Evolutionary conservation across 2,888 invertebrate species (phyloP).

Genomic region (Drosophila cognata): DNA sequence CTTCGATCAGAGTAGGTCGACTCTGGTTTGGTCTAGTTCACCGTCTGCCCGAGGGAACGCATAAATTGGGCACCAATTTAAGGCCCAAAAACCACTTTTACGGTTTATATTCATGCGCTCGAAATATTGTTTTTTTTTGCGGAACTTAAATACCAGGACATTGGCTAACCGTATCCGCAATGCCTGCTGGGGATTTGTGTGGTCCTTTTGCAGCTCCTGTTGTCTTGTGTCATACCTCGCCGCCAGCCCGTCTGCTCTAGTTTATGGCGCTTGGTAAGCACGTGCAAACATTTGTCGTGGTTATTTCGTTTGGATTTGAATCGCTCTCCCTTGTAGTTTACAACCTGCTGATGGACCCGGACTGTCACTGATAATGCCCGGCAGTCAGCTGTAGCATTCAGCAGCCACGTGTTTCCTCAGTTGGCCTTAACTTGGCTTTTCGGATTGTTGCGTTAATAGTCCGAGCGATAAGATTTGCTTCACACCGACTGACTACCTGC

Average conservation of each 20-base stretch:
- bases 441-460: conserved; percentile 73
- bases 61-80: conserved; percentile 81
- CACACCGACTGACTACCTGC: conserved; percentile 28
- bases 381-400: conserved; percentile 43
- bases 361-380: conserved; percentile 66
- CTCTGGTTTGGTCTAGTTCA: conserved; percentile 2
- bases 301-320: conserved; percentile 79
- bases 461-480: conserved; percentile 63
- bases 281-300: conserved; percentile 79
- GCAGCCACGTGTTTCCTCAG: conserved; percentile 55
- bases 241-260: conserved; percentile 29
- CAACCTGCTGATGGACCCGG: conserved; percentile 67
- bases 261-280: conserved; percentile 75
- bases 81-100: conserved; percentile 79
- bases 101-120: conserved; percentile 74
- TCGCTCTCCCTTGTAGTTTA: conserved; percentile 69
- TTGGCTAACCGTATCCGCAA: conserved; percentile 31
- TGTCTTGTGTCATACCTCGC: conserved; percentile 12
- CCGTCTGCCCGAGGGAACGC: conserved; percentile 53
- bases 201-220: conserved; percentile 5
- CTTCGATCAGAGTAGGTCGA: background rate
- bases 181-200: conserved; percentile 51
- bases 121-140: conserved; percentile 47
- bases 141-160: conserved; percentile 65
- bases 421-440: conserved; percentile 72